Conservation (phyloP, 1,140 invertebrate species). For the Euglossa dilemma region DNA sequence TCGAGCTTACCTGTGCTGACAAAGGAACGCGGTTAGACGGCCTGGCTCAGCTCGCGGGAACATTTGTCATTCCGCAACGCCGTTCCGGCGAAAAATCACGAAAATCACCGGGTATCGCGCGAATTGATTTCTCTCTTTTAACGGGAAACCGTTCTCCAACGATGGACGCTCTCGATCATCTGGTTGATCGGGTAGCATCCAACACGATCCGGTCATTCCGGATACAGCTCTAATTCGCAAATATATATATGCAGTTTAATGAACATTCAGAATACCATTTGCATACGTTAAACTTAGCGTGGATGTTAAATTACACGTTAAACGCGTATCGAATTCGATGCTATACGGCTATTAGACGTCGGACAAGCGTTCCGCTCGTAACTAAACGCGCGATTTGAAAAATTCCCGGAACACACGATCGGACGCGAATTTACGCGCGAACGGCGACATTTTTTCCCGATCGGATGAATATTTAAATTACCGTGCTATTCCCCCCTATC, state of each 20-base stretch:
- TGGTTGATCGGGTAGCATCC: background rate
- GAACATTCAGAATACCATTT: background rate
- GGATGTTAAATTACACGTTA: background rate
- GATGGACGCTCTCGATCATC: background rate
- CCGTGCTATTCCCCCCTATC: background rate
- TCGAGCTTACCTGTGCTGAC: background rate
- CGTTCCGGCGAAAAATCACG: background rate
- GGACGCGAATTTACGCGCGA: no score
- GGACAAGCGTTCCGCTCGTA: background rate
- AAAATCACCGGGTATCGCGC: fast-evolving
- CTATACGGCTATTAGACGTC: background rate
- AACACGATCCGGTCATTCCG: no score
- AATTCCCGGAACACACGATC: background rate
- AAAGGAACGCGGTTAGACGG: background rate
- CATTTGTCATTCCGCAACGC: constrained; percentile 11
- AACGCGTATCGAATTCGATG: background rate
- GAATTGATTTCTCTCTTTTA: constrained; percentile 1
- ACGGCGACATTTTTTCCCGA: no score
- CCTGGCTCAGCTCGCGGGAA: background rate
- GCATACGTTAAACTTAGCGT: background rate
- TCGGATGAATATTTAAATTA: background rate
- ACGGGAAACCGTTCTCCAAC: background rate
- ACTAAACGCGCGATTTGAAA: background rate
- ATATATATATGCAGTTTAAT: background rate
- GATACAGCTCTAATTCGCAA: background rate